These are phyloP conservation scores for Papilio protenor DNA, from an alignment of 2,888 invertebrate genomes.

Conservation along the genomic window DNA sequence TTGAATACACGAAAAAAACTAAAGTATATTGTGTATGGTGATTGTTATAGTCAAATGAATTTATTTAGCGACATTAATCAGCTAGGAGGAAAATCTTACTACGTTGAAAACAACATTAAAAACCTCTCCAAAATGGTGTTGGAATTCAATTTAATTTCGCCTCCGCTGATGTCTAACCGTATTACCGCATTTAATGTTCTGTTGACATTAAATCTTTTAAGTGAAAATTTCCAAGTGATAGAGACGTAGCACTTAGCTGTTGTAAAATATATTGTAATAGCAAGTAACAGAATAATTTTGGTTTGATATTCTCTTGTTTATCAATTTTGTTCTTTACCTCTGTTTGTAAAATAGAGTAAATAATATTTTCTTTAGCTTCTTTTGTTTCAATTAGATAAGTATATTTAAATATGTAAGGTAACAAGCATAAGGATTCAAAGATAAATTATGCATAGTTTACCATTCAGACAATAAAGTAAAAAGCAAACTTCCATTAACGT, in stretches of 20 bases:
- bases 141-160: conserved; percentile 81
- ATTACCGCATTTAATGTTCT: conserved; percentile 69
- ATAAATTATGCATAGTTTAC: not conserved
- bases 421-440: not conserved
- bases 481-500: conserved; percentile 13
- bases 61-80: conserved; percentile 63
- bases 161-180: conserved; percentile 71
- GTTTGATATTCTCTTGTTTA: not conserved
- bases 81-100: conserved; percentile 66
- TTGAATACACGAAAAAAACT: not conserved
- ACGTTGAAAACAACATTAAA: conserved; percentile 60
- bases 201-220: conserved; percentile 75
- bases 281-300: not conserved
- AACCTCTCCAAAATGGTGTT: conserved; percentile 64
- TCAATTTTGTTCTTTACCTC: not conserved
- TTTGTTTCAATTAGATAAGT: no score
- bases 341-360: no score
- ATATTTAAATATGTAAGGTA: no score
- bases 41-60: conserved; percentile 54
- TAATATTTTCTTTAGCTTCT: no score
- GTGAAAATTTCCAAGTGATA: not conserved
- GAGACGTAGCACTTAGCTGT: not conserved
- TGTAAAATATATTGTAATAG: not conserved
- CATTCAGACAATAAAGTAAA: not conserved
- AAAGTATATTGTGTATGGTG: not conserved